Conservation (phyloP, 2,797 vertebrate species). For the Ispidina lecontei region DNA sequence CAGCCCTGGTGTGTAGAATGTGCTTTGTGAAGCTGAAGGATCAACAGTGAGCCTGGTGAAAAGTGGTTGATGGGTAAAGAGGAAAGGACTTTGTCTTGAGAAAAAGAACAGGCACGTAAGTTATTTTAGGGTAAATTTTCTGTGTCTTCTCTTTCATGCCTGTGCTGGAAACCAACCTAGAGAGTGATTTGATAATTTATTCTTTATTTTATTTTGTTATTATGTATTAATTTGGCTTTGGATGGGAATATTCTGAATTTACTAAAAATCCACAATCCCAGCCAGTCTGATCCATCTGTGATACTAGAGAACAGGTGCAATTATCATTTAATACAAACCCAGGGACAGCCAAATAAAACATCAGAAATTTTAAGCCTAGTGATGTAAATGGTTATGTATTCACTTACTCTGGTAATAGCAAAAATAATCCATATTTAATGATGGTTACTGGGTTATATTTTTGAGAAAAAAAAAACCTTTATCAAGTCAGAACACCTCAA, state of each 20-base stretch:
- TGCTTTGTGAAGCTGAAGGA: constrained; percentile 1
- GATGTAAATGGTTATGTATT: neutral
- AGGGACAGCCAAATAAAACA: neutral
- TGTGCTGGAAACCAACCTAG: neutral
- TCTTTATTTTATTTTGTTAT: neutral
- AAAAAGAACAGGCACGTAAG: neutral
- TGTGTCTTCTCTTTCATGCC: neutral
- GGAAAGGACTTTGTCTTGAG: constrained; percentile 41
- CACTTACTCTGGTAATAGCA: neutral
- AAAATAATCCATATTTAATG: neutral
- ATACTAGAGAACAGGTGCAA: neutral
- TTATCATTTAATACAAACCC: neutral
- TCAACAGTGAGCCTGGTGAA: neutral
- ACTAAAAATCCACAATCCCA: neutral
- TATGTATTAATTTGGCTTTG: neutral
- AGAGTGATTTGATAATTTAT: neutral
- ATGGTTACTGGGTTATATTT: neutral
- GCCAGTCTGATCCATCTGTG: neutral
- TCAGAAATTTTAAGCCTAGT: neutral
- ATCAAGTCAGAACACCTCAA: neutral
- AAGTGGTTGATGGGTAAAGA: neutral
- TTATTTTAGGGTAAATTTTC: neutral
- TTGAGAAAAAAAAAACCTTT: neutral
- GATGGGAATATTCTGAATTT: neutral
- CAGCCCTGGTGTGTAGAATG: neutral